Conservation (phyloP, 1,140 invertebrate genomes). For the Drosophila mayri region DNA sequence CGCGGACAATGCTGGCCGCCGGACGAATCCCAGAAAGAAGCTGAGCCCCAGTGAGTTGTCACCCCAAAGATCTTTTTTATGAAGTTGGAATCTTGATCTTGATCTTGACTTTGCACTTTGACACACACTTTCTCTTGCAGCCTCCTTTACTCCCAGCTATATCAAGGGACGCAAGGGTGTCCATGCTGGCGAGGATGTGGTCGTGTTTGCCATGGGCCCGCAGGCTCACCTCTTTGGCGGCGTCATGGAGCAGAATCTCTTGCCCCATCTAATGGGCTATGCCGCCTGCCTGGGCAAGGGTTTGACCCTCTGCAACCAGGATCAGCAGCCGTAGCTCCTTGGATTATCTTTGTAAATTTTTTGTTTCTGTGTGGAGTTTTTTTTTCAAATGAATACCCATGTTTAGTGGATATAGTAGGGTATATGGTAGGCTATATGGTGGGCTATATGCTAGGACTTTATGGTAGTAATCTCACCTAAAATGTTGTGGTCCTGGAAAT, state of each 20-base stretch:
- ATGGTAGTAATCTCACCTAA: conserved; percentile 45
- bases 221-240: conserved; percentile 90
- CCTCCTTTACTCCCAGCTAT: conserved; percentile 85
- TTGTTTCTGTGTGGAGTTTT: neutral
- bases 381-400: too few species aligned
- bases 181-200: conserved; percentile 90
- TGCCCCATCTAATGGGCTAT: conserved; percentile 90
- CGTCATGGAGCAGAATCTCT: conserved; percentile 91
- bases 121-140: neutral
- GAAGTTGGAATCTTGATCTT: neutral
- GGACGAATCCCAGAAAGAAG: conserved; percentile 53
- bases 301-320: conserved; percentile 36
- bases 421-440: neutral
- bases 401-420: neutral
- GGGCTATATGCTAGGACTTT: neutral
- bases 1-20: conserved; percentile 47
- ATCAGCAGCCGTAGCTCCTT: conserved; percentile 1
- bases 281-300: conserved; percentile 86
- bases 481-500: conserved; percentile 83
- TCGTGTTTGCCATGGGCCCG: conserved; percentile 88
- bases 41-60: conserved; percentile 55
- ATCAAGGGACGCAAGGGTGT: conserved; percentile 85
- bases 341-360: conserved; percentile 18
- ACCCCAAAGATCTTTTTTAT: too few species aligned
- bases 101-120: neutral